Evolutionary conservation across 2,113 vertebrate genomes (phyloP).

Genomic region (Porphyrio hochstetteri): DNA sequence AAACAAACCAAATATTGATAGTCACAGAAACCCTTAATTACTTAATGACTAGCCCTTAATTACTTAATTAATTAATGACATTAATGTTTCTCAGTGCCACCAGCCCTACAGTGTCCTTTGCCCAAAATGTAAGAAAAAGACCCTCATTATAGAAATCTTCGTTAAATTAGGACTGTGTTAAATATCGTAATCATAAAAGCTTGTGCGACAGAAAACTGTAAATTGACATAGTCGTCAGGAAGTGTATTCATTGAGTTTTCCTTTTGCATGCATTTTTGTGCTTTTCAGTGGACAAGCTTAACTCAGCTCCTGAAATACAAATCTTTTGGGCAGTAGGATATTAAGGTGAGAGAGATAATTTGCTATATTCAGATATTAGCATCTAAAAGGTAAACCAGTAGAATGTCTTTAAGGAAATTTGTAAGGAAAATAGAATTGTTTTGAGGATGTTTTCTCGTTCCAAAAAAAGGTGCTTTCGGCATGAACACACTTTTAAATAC

Average conservation of each 20-base stretch:
- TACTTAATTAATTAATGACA: background rate
- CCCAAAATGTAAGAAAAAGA: background rate
- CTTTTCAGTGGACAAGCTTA: background rate
- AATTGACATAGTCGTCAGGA: background rate
- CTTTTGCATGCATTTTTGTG: background rate
- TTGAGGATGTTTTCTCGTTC: background rate
- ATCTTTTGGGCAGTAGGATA: background rate
- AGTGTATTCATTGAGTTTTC: constrained; percentile 17
- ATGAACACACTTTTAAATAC: background rate
- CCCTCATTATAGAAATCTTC: background rate
- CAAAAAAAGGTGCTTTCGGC: background rate
- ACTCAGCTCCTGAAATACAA: background rate
- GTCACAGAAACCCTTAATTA: background rate
- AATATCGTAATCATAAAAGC: constrained; percentile 30
- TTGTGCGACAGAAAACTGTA: background rate
- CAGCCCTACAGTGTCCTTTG: background rate
- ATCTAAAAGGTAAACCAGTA: background rate
- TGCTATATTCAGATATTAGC: background rate
- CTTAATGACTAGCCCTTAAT: too few relatives aligned
- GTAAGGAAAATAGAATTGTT: background rate
- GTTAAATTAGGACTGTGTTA: background rate
- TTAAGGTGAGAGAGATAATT: background rate
- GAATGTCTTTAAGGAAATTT: background rate
- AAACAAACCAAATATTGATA: background rate
- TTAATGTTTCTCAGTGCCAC: background rate